Evolutionary conservation across 2,888 invertebrate species (phyloP), one percentile per base, ranked within the genome.

Genomic region (Agrilus biguttatus): DNA sequence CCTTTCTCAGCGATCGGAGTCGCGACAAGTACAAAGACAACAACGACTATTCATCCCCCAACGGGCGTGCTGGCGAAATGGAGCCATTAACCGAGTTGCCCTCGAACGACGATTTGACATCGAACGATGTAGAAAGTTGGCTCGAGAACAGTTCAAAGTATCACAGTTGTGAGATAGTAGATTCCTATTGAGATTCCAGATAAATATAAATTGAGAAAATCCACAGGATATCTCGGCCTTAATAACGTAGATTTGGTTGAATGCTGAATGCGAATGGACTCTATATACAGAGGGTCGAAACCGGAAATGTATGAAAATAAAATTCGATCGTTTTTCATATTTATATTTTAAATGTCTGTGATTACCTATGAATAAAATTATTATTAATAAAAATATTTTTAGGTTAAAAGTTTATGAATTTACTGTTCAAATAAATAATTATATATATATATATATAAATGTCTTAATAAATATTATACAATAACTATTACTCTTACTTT

Each of bases 141-240:
- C 69, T 80, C 14, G 83, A 83, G 53, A 79, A 80, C 0, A 81
- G 80, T 44, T 82, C 81, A 33, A 83, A 82, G 55, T 83, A 81
- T 58, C 82, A 83, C 58, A 82, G 82, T 57, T 82, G 82, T 53
- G 82, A 83, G 63, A 73, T 81, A 12, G 80, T 81, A 1, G 81
- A 82, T 50, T 61, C 54, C 50, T 63, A 66, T 50, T 61, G 53
- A 54, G 14, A 39, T 37, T 37, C 8, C 13, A 14, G 14, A 21
- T 40, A 39, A 23, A 14, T 33, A 38, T 19, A 34, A 12, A 38
- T 38, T 28, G 10, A 4, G 28, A 3, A 8, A 28, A 28, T 28
- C 8, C 28, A 10, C 8, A 2, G 28, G 28, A 28, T 10, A 28
- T 10, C 10, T 28, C 8, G 2, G 8, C 28, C 28, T 10, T 10